Conservation (phyloP, 2,888 invertebrate species). For the Parnassius apollo region DNA sequence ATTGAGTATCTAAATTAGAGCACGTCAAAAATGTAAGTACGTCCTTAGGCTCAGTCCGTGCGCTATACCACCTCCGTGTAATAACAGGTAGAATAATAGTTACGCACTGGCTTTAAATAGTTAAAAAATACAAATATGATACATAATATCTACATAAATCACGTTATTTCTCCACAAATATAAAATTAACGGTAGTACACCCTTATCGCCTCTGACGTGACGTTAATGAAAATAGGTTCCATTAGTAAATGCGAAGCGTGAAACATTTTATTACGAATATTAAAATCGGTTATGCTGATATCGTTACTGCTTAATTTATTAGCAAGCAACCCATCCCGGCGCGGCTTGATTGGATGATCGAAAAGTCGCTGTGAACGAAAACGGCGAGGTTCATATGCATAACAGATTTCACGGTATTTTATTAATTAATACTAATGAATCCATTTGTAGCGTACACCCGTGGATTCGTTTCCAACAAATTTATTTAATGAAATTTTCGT, state of each 20-base stretch:
- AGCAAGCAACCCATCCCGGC: slow-evolving; percentile 6
- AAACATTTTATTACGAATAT: slow-evolving; percentile 26
- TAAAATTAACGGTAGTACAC: background rate
- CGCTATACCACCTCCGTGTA: too few relatives aligned
- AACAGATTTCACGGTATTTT: background rate
- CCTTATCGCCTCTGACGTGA: background rate
- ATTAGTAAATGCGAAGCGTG: slow-evolving; percentile 22
- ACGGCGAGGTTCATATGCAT: background rate
- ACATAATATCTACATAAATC: too few relatives aligned
- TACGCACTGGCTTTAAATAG: too few relatives aligned
- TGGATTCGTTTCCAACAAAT: too few relatives aligned
- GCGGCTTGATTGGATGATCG: slow-evolving; percentile 8
- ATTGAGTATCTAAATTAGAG: too few relatives aligned
- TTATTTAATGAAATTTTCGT: too few relatives aligned
- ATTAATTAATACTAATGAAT: background rate
- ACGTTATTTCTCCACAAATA: background rate
- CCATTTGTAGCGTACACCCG: too few relatives aligned
- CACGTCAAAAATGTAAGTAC: too few relatives aligned
- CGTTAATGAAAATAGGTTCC: background rate
- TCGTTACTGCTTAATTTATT: slow-evolving; percentile 21
- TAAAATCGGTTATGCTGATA: slow-evolving; percentile 16
- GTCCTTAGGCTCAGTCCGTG: too few relatives aligned
- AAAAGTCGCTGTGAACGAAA: background rate
- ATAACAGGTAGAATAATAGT: too few relatives aligned
- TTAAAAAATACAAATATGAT: too few relatives aligned